A percentile compares a stretch with the other conserved stretches of the same genome.
These are phyloP conservation scores for Boleophthalmus pectinirostris DNA, from an alignment of 2,113 vertebrate species.

Conservation along the genomic window DNA sequence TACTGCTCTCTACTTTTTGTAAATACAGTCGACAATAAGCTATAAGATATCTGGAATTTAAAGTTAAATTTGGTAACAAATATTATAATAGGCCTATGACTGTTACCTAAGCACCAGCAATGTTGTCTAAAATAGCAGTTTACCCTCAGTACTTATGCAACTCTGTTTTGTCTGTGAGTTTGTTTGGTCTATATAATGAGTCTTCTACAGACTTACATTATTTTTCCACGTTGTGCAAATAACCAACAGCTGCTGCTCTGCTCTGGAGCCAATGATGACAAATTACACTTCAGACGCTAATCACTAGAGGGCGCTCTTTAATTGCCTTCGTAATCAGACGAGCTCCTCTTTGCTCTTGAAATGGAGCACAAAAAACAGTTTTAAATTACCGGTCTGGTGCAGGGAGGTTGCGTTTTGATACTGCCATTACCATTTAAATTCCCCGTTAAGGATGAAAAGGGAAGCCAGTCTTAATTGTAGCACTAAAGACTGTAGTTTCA, in stretches of 20 bases:
- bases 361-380: not conserved
- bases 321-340: constrained; percentile 9
- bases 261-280: not conserved
- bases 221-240: not conserved
- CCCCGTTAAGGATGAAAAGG: not conserved
- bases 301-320: constrained; percentile 58
- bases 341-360: not conserved
- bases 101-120: too few species aligned
- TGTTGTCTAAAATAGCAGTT: not conserved
- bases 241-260: not conserved
- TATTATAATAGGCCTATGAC: too few species aligned
- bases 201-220: not conserved
- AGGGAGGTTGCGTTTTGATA: not conserved
- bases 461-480: not conserved
- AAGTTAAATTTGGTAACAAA: not conserved
- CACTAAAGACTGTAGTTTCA: not conserved
- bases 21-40: too few species aligned
- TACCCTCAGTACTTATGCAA: not conserved
- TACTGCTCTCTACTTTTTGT: too few species aligned
- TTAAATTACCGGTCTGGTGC: not conserved
- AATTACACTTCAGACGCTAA: constrained; percentile 13
- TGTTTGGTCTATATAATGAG: not conserved
- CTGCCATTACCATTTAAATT: not conserved
- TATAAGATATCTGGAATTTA: too few species aligned
- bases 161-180: not conserved